A percentile compares a stretch with the other conserved stretches of the same genome.
Conservation (phyloP, 1,140 invertebrate species). For the Hylyphantes graminicola region DNA sequence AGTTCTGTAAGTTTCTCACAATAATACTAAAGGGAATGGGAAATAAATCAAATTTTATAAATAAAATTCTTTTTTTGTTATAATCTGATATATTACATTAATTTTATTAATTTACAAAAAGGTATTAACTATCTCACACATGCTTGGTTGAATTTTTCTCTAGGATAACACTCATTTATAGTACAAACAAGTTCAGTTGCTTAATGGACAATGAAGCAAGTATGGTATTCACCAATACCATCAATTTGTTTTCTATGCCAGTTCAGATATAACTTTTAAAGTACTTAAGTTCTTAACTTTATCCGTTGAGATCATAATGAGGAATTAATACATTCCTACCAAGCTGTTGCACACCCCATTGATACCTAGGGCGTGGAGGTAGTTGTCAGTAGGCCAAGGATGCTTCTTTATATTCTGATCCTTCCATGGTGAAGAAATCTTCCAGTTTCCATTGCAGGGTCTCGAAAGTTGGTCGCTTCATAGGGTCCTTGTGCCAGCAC, state of each 20-base stretch:
- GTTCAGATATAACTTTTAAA: neutral
- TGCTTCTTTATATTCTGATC: conserved; percentile 99
- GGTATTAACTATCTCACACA: conserved; percentile 18
- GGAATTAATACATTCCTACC: conserved; percentile 51
- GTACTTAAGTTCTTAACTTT: conserved; percentile 17
- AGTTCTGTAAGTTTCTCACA: conserved; percentile 16
- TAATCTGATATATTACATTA: conserved; percentile 30
- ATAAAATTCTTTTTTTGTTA: conserved; percentile 26
- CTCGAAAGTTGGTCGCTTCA: conserved; percentile 98
- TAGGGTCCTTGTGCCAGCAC: conserved; percentile 98
- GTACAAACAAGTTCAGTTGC: conserved; percentile 2
- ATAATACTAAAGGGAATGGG: conserved; percentile 43
- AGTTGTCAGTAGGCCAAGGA: conserved; percentile 71
- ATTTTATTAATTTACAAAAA: conserved; percentile 39
- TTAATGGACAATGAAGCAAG: conserved; percentile 18
- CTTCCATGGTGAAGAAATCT: conserved; percentile 98
- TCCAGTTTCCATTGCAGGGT: conserved; percentile 99
- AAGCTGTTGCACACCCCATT: conserved; percentile 56
- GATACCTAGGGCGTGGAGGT: conserved; percentile 58
- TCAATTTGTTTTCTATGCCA: conserved; percentile 6
- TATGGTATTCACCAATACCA: neutral
- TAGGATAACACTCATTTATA: conserved; percentile 32
- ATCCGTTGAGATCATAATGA: conserved; percentile 59
- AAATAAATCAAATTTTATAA: conserved; percentile 24
- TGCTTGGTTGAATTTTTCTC: conserved; percentile 29